These are phyloP conservation scores for Pangasius krempfi DNA, from an alignment of 2,797 vertebrate species.

Conservation along the genomic window DNA sequence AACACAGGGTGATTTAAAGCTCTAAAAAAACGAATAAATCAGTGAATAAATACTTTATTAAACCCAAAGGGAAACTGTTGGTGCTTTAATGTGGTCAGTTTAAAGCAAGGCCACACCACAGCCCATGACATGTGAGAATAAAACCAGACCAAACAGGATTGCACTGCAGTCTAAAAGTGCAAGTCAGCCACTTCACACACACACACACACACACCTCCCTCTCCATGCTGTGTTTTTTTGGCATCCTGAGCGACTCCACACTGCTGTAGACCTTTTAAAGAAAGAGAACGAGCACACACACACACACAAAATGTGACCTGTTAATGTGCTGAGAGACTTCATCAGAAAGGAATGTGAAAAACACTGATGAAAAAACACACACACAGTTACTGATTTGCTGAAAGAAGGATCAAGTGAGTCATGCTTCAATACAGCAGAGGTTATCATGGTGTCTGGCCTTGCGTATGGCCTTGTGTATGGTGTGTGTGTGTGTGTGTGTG, in stretches of 20 bases:
- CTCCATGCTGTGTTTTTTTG: slow-evolving; percentile 19
- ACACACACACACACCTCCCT: background rate
- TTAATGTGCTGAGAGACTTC: slow-evolving; percentile 26
- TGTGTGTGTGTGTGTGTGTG: background rate
- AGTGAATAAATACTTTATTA: background rate
- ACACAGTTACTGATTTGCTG: background rate
- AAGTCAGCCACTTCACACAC: slow-evolving; percentile 35
- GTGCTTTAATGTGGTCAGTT: background rate
- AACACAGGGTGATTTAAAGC: background rate
- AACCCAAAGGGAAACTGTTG: background rate
- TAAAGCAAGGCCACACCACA: background rate
- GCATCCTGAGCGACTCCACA: slow-evolving; percentile 36
- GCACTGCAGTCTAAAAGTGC: slow-evolving; percentile 36
- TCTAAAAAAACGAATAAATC: background rate
- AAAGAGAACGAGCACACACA: background rate
- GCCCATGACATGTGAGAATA: background rate
- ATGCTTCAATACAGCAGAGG: background rate
- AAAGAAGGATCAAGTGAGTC: background rate
- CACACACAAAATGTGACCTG: slow-evolving; percentile 34
- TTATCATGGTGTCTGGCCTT: background rate
- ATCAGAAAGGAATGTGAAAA: slow-evolving; percentile 26
- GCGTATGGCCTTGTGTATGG: background rate
- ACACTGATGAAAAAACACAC: slow-evolving; percentile 1
- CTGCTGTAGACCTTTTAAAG: background rate
- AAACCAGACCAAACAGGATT: slow-evolving; percentile 32